Base-by-base conservation (phyloP, 2,797 vertebrate genomes). In the Heliangelus exortis region DNA sequence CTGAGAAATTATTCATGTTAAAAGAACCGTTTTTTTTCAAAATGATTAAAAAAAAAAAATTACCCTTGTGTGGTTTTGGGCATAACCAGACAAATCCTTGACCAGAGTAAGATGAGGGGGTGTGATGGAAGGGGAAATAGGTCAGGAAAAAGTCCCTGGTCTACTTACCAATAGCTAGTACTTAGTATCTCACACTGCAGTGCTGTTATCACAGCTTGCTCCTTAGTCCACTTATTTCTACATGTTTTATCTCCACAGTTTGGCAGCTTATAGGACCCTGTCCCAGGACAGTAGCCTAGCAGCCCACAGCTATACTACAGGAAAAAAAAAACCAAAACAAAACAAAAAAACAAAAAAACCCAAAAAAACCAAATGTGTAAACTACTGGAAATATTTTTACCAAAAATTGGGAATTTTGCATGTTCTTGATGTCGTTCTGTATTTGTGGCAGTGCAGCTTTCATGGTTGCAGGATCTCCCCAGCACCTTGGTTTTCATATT, bases 1-100 rank as follows among this genome's bases (percentile, higher is more conserved):
- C 33, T 77, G 75, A 89, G 81, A 95, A 92, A 90, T 54, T 0
- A 75, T 78, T 92, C 25, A 17, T 16, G 14, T 75, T 88, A 74
- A 77, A 77, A 74, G 20, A 87, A 34, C 4, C 1, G 2, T 7
- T 75, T 33, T 5, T 47, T 47, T 47, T 47, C 34, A 36, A 36
- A 36, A 36, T 45, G 9, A 45, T 15, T 45, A 45, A 45, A 45
- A 45, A 18, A 45, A 45, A 45, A 45, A 21, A 41, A 68, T 77
- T 34, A 41, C 28, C 15, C 3, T 54, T 2, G 12, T 75, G 53
- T 48, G 36, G 14, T 79, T 92, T 84, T 67, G 23, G 26, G 14
- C 47, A 54, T 16, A 28, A 9, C 55, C 55, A 87, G 59, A 34
- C 11, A 51, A 79, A 82, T 34, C 23, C n/a, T 36, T 76, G 51